A percentile compares a stretch with the other conserved stretches of the same genome.
phyloP scores from a whole-genome alignment of 2,113 vertebrate genomes.

The Carollia perspicillata region DNA sequence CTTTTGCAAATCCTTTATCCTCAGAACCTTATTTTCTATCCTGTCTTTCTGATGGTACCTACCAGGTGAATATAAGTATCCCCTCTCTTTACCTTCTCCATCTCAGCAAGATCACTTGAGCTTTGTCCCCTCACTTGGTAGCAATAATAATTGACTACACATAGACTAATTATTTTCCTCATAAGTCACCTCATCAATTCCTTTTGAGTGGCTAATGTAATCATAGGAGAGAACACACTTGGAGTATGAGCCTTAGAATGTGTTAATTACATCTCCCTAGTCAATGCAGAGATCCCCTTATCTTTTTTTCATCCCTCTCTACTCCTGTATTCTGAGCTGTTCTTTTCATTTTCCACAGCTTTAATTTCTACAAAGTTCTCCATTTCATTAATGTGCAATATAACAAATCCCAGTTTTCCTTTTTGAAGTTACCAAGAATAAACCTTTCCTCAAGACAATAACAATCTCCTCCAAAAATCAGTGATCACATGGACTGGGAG shows the following conservation, averaged over 20 bases:
- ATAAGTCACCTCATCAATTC: background rate
- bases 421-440: background rate
- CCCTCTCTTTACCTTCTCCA: background rate
- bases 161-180: background rate
- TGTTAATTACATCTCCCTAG: background rate
- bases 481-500: background rate
- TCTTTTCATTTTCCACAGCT: conserved; percentile 23
- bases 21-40: background rate
- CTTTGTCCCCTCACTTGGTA: background rate
- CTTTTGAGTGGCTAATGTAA: background rate
- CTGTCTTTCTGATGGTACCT: background rate
- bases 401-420: background rate
- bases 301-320: background rate
- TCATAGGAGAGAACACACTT: background rate
- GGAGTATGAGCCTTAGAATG: background rate
- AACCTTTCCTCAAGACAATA: background rate
- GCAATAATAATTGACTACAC: background rate
- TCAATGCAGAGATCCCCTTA: background rate
- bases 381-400: background rate
- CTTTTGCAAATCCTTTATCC: background rate
- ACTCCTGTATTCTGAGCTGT: background rate
- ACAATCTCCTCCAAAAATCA: background rate
- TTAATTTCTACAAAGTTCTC: background rate
- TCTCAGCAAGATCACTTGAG: background rate
- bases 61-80: background rate